phyloP scores from a whole-genome alignment of 2,113 vertebrate genomes.

The Pyrgilauda ruficollis region DNA sequence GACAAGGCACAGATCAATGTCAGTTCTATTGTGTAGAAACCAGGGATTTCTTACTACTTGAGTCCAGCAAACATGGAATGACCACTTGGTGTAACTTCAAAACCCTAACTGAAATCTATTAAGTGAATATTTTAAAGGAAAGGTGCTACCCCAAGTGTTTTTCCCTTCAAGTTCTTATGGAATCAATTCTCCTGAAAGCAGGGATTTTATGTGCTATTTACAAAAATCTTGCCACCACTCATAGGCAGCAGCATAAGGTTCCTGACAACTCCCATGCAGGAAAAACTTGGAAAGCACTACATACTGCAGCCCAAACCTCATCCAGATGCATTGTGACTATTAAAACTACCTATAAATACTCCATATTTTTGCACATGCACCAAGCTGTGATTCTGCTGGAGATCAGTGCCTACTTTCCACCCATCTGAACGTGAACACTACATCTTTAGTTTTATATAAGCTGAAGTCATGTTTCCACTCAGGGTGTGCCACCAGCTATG shows the following conservation, averaged over 20 bases:
- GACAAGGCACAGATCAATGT: not conserved
- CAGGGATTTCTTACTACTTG: not conserved
- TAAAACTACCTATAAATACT: not conserved
- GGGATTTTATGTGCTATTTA: not conserved
- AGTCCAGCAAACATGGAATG: not conserved
- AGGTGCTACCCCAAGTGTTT: not conserved
- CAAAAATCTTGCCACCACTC: not conserved
- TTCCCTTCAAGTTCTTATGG: not conserved
- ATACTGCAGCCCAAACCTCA: not conserved
- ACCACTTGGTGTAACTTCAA: not conserved
- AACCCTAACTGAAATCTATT: not conserved
- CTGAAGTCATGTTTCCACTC: conserved; percentile 28
- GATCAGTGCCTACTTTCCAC: not conserved
- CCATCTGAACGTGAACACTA: not conserved
- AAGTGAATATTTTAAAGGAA: not conserved
- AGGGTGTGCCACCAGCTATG: conserved; percentile 7
- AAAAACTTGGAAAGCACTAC: not conserved
- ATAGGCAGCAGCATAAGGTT: not conserved
- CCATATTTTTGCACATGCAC: not conserved
- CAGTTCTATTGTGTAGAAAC: not conserved
- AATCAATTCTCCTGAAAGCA: not conserved
- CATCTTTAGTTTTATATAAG: not conserved
- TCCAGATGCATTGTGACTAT: not conserved
- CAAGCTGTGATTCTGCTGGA: not conserved
- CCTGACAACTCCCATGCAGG: not conserved